A percentile compares a stretch with the other conserved stretches of the same genome.
Conservation (phyloP, 2,888 invertebrate species). For the Bruchidius siliquastri region DNA sequence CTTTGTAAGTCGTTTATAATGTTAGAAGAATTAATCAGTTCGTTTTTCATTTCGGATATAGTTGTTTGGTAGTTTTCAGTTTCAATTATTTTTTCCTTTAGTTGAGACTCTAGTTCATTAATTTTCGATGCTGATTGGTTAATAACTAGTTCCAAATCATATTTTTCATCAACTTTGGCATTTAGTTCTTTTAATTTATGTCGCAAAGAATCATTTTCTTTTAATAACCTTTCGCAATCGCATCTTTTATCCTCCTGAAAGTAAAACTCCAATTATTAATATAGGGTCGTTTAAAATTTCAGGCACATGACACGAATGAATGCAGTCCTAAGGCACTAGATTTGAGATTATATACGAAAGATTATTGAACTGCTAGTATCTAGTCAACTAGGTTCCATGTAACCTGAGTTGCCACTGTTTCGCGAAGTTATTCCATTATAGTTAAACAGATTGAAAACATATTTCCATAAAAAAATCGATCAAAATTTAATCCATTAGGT, state of each 20-base stretch:
- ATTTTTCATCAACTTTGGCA: slow-evolving; percentile 33
- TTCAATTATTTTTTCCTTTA: slow-evolving; percentile 33
- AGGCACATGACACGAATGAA: too few species aligned
- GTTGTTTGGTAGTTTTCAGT: slow-evolving; percentile 35
- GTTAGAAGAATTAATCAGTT: slow-evolving; percentile 36
- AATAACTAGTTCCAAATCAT: slow-evolving; percentile 31
- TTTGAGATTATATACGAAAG: too few species aligned
- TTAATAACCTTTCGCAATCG: slow-evolving; percentile 29
- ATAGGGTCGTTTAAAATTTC: too few species aligned
- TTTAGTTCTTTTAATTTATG: slow-evolving; percentile 30
- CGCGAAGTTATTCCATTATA: too few species aligned
- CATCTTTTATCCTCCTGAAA: slow-evolving; percentile 10
- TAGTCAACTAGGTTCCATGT: too few species aligned
- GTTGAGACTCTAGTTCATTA: slow-evolving; percentile 31
- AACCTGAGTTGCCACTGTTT: too few species aligned
- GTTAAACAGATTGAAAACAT: too few species aligned
- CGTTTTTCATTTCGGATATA: slow-evolving; percentile 39
- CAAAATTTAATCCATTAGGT: too few species aligned
- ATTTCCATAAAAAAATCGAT: too few species aligned
- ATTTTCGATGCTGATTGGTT: slow-evolving; percentile 26
- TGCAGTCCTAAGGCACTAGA: too few species aligned
- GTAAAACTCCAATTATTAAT: background rate
- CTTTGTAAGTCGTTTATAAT: slow-evolving; percentile 34
- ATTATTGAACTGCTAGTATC: too few species aligned
- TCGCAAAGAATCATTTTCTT: slow-evolving; percentile 34